phyloP scores from a whole-genome alignment of 2,888 invertebrate genomes.

The Drosophila kuntzei region DNA sequence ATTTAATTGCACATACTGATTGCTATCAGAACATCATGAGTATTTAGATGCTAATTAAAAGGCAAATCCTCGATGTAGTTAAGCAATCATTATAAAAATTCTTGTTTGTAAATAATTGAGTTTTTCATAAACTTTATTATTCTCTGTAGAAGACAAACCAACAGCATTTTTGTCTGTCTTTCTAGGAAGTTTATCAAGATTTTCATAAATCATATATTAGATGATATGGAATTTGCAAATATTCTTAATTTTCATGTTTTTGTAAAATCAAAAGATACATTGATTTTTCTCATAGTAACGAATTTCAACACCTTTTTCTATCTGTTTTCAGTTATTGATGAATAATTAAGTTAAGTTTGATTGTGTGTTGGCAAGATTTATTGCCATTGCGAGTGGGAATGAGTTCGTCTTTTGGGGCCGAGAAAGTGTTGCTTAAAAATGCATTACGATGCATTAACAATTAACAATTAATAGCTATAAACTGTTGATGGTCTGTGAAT shows the following conservation, averaged over 20 bases:
- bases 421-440: conserved; percentile 74
- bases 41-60: conserved; percentile 1
- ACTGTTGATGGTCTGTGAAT: conserved; percentile 9
- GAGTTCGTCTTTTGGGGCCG: conserved; percentile 40
- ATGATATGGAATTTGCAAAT: neutral
- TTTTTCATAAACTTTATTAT: neutral
- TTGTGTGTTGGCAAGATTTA: conserved; percentile 18
- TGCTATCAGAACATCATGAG: conserved; percentile 3
- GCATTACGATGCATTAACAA: conserved; percentile 67
- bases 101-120: neutral
- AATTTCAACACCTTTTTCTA: neutral
- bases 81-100: conserved; percentile 3
- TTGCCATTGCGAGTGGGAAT: conserved; percentile 21
- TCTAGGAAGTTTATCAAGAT: neutral
- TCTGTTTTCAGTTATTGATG: neutral
- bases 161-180: neutral
- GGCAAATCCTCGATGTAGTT: neutral
- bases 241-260: neutral
- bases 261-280: neutral
- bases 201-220: neutral
- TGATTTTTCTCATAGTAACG: neutral
- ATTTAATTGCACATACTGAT: conserved; percentile 6
- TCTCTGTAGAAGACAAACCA: neutral
- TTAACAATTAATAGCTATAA: conserved; percentile 54
- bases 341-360: conserved; percentile 7